phyloP scores from a whole-genome alignment of 2,113 vertebrate species.

The Aix galericulata region DNA sequence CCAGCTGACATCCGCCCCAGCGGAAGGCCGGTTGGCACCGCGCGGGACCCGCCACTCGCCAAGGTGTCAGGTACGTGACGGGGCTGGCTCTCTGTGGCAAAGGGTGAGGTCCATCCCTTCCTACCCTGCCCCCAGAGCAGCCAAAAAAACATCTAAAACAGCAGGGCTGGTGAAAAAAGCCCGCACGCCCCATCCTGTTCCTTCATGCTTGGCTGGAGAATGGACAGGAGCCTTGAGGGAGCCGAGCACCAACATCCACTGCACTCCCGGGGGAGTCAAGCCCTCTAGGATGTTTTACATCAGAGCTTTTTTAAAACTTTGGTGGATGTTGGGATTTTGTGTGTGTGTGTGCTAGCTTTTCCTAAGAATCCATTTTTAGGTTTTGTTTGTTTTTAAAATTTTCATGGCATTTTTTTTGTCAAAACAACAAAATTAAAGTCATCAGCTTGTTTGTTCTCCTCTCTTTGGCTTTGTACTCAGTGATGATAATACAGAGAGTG shows the following conservation, averaged over 20 bases:
- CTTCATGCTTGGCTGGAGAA: not conserved
- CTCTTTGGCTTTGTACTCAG: not conserved
- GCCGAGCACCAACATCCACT: rapidly evolving
- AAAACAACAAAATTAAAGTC: not conserved
- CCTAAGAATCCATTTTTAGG: not conserved
- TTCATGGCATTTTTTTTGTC: not conserved
- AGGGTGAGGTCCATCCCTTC: not conserved
- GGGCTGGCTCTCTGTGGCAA: not conserved
- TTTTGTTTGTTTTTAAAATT: not conserved
- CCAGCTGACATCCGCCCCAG: slow-evolving; percentile 92
- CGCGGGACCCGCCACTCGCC: slow-evolving; percentile 86
- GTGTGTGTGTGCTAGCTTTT: not conserved
- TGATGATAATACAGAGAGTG: not conserved
- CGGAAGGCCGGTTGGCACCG: slow-evolving; percentile 87
- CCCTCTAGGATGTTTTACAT: not conserved
- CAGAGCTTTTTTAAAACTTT: not conserved
- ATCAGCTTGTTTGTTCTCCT: not conserved
- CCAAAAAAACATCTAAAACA: not conserved
- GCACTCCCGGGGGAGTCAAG: rapidly evolving
- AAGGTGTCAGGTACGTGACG: slow-evolving; percentile 81
- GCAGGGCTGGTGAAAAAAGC: not conserved
- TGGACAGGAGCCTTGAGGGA: rapidly evolving
- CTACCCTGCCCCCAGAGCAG: not conserved
- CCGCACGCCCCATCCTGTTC: rapidly evolving
- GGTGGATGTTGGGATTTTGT: not conserved